These are phyloP conservation scores for Tangara arthus DNA, from an alignment of 2,797 vertebrate genomes.

Conservation along the genomic window DNA sequence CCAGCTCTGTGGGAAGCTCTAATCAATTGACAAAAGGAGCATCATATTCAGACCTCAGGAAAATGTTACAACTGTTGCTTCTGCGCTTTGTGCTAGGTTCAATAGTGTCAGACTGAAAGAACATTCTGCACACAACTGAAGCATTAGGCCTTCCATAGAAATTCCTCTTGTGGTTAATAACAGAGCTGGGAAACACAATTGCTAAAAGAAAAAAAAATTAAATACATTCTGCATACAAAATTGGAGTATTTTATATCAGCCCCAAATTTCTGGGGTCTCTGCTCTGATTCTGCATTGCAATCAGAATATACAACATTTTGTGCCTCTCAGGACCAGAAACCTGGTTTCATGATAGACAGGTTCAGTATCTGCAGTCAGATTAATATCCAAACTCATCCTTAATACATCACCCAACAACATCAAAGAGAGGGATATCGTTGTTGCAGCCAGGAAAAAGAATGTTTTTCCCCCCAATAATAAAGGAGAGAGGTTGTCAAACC, in stretches of 20 bases:
- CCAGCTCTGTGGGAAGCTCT: background rate
- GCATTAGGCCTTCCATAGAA: background rate
- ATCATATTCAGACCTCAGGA: background rate
- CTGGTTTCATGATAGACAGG: fast-evolving
- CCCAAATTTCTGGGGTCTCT: background rate
- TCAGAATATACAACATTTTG: background rate
- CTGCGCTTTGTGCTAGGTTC: background rate
- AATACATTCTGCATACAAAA: background rate
- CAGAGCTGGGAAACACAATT: background rate
- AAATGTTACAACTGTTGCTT: background rate
- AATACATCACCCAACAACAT: background rate
- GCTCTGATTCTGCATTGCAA: background rate
- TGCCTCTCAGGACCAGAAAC: background rate
- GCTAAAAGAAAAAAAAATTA: background rate
- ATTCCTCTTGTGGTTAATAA: background rate
- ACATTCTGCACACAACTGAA: background rate
- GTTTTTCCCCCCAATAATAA: background rate
- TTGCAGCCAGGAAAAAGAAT: background rate
- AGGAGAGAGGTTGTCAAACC: background rate
- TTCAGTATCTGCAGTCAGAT: background rate
- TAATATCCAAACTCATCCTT: background rate
- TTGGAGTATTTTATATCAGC: background rate
- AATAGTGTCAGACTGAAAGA: background rate
- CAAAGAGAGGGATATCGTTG: background rate
- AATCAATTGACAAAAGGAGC: background rate